A percentile compares a stretch with the other conserved stretches of the same genome.
Conservation (phyloP, 1,140 invertebrate genomes). For the Globodera ellingtonae region DNA sequence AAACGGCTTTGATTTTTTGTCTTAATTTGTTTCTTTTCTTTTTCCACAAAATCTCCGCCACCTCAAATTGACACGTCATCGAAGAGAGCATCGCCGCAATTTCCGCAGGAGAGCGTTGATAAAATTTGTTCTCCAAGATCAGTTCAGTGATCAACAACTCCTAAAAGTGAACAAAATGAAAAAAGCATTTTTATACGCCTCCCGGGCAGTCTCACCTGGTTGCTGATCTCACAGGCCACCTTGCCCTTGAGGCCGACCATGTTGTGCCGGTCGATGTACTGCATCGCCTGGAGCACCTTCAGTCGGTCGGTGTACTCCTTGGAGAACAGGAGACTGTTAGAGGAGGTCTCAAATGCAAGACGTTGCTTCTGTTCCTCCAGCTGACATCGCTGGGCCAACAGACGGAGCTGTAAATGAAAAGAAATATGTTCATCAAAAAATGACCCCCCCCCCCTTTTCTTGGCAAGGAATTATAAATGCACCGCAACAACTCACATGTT, state of each 20-base stretch:
- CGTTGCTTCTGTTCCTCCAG: constrained; percentile 26
- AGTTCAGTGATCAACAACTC: constrained; percentile 83
- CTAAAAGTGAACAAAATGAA: constrained; percentile 23
- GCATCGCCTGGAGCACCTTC: constrained; percentile 78
- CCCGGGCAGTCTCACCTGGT: constrained; percentile 57
- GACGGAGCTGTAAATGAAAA: background rate
- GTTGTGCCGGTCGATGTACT: constrained; percentile 74
- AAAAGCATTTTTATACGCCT: too few species aligned
- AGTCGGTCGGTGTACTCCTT: constrained; percentile 85
- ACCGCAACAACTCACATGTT: constrained; percentile 46
- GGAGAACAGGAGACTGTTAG: constrained; percentile 81
- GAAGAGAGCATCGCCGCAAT: constrained; percentile 73
- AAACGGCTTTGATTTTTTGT: background rate
- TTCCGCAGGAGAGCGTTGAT: constrained; percentile 74
- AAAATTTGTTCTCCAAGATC: constrained; percentile 86
- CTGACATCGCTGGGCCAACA: background rate
- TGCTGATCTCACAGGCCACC: constrained; percentile 93
- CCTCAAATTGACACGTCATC: constrained; percentile 74
- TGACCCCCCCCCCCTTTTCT: too few species aligned
- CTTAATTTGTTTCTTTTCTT: constrained; percentile 1
- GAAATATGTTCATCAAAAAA: too few species aligned
- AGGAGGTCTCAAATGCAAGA: constrained; percentile 70
- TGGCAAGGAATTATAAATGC: too few species aligned
- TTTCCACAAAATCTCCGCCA: constrained; percentile 8
- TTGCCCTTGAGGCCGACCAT: constrained; percentile 80